phyloP scores from a whole-genome alignment of 2,113 vertebrate species.

The Lagopus leucura region DNA sequence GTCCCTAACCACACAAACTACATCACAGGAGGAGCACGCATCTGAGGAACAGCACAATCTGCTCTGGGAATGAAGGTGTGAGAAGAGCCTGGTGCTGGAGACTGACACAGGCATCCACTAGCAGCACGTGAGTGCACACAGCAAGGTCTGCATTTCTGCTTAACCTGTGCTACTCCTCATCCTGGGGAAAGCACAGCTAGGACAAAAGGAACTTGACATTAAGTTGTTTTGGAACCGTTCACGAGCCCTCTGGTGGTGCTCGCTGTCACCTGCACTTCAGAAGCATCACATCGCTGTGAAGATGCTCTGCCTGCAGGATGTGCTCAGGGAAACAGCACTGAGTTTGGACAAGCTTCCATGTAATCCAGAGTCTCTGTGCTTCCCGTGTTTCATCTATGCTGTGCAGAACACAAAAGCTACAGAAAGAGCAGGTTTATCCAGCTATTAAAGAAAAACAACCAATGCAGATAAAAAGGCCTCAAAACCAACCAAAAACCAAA shows the following conservation, averaged over 20 bases:
- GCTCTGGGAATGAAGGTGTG: background rate
- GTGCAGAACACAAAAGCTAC: background rate
- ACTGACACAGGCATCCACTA: background rate
- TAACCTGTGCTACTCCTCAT: background rate
- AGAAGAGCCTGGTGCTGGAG: background rate
- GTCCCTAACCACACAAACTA: fast-evolving
- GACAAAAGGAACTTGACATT: background rate
- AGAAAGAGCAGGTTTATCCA: background rate
- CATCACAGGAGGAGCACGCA: background rate
- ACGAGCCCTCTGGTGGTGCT: constrained; percentile 19
- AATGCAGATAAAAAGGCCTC: too few species aligned
- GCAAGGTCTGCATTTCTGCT: background rate
- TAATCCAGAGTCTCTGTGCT: background rate
- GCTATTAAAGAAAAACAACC: background rate
- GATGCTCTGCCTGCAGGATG: background rate
- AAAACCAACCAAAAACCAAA: background rate
- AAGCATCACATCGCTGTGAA: background rate
- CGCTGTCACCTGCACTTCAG: background rate
- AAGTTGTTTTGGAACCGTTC: background rate
- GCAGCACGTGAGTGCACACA: background rate
- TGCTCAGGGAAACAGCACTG: background rate
- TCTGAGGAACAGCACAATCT: background rate
- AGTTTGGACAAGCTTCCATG: fast-evolving
- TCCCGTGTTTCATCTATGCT: background rate
- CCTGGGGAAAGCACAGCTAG: background rate